These are phyloP conservation scores for Lycaon pictus DNA, from an alignment of 2,113 vertebrate genomes.

Conservation along the genomic window DNA sequence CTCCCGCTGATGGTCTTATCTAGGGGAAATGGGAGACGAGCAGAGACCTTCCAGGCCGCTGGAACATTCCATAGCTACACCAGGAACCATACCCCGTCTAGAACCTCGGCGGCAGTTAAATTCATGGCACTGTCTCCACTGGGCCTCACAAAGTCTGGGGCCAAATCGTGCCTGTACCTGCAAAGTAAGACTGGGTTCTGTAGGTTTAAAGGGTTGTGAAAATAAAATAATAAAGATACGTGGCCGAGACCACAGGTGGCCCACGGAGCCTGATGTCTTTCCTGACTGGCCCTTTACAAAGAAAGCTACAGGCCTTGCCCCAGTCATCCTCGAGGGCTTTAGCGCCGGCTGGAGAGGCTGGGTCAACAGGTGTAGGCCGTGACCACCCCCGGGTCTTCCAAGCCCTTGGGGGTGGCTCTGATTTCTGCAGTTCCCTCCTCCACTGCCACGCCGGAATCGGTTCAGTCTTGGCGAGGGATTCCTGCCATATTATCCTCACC, in stretches of 20 bases:
- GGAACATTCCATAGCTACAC: too few relatives aligned
- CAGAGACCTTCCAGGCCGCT: neutral
- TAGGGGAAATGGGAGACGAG: neutral
- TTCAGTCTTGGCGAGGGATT: neutral
- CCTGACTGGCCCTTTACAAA: neutral
- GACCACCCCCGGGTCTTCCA: rapidly evolving
- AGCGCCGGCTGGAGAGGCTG: too few relatives aligned
- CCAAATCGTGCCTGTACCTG: neutral
- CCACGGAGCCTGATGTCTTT: neutral
- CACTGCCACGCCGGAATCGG: too few relatives aligned
- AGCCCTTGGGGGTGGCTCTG: neutral
- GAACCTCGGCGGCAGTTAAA: neutral
- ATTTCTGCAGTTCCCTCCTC: neutral
- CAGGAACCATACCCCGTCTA: rapidly evolving
- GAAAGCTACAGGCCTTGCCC: neutral
- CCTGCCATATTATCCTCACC: rapidly evolving
- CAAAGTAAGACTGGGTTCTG: neutral
- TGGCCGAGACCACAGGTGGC: neutral
- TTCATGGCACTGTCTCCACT: rapidly evolving
- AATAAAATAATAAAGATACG: neutral
- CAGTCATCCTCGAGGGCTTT: too few relatives aligned
- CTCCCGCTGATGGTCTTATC: neutral
- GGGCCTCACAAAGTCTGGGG: neutral
- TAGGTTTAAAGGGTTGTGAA: neutral
- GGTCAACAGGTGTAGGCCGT: rapidly evolving